Evolutionary conservation across 2,113 vertebrate species (phyloP), one percentile per base, ranked within the genome.

Genomic region (Gallinago jamesoni): DNA sequence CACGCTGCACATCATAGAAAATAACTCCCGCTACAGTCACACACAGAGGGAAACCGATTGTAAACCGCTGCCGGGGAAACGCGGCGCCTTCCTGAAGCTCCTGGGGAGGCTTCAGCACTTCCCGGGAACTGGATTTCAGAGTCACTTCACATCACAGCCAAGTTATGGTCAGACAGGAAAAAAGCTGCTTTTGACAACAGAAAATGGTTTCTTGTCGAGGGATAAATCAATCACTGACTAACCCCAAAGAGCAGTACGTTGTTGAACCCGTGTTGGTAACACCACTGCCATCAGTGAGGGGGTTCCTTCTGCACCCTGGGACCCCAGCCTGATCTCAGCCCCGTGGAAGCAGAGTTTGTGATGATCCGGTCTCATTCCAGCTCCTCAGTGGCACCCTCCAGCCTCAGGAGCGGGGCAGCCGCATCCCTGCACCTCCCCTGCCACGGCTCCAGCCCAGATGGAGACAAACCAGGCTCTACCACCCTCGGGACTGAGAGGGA

Each of bases 11-110:
- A 56, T 82, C 48, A 67, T 91, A 95, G 59, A 78, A 94, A 94
- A 92, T 91, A 94, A 64, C 59, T 90, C 43, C 82, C 79, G 73
- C 30, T 11, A 88, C 62, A 82, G 77, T 93, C 87, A 96, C 87
- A 74, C 53, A 63, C 25, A 66, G 1, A 91, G 79, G 45, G 60
- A 60, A 79, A 82, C 39, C 47, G 8, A 86, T 37, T 74, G 73
- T 87, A 84, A 95, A 94, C 64, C 52, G 25, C 48, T 87, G 62
- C 50, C n/a, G 67, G 67, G 83, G 10, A 43, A 87, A 39, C 0
- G 1, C 12, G 5, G 39, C 47, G 47, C 80, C 43, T 55, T 81
- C 75, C 84, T 91, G 48, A 57, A 63, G 59, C 69, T 52, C 35
- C 2, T 5, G 16, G 53, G 62, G 37, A n/a, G 25, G 28, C 39